Base-by-base conservation (phyloP, 2,888 invertebrate genomes). In the Apamea epomidion region DNA sequence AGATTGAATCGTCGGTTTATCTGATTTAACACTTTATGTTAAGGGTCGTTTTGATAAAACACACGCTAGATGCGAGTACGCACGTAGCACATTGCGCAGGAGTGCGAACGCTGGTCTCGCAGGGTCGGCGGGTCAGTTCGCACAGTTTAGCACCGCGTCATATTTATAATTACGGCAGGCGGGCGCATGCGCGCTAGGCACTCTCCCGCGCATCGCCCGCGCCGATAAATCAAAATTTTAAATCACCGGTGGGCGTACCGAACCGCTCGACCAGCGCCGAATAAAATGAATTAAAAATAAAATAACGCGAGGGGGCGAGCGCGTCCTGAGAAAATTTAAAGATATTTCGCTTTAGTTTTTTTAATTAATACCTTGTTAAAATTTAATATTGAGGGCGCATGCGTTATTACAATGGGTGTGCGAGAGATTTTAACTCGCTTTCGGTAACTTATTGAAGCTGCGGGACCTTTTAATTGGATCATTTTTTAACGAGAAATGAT, bases 311-410 rank as follows among this genome's bases (percentile, higher is more conserved):
- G 95, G 95, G 95, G 95, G 95, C 94, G 94, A 91, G 92, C 94
- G 93, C 94, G 95, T 93, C 95, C 96, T 96, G 96, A 96, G 96
- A 96, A 97, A 96, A 96, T 95, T 96, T 95, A 95, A 96, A 96
- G 93, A 95, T 94, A 95, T 96, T 97, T 96, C 95, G 97, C 97
- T 96, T 97, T 96, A 96, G 95, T 97, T 97, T 97, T 97, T 97
- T 97, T 96, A 97, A 97, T 97, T 97, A 96, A 97, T 97, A 97
- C 97, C 97, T 97, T 97, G 97, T 97, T 97, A 97, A 97, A 97
- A 96, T 97, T 97, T 97, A 96, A 97, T 97, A 97, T 97, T 95
- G 96, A 96, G 96, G 94, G 95, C 96, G 95, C 94, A 96, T 94
- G 93, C 95, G 95, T 96, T 96, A 96, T 96, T 97, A 97, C 97